Evolutionary conservation across 2,113 vertebrate species (phyloP), one percentile per base, ranked within the genome.

Genomic region (Poecile atricapillus): DNA sequence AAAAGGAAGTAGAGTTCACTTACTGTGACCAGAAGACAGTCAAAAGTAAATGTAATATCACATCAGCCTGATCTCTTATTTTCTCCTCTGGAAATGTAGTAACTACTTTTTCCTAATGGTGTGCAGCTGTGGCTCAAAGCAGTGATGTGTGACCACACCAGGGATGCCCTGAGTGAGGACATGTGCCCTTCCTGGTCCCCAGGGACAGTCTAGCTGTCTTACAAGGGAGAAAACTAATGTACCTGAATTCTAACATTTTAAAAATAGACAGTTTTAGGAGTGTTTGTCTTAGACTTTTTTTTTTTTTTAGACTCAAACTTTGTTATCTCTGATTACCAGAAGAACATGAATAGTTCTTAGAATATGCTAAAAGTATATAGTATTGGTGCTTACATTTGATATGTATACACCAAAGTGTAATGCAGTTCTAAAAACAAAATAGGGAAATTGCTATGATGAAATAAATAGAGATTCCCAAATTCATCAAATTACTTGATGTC

Each of bases 131-230:
- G 81, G 22, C 64, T 96, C 58, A 23, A 43, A 83, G 77, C 81
- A 69, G 46, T 50, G 50, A 79, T 49, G 49, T 76, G 67, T 85
- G 70, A 70, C 63, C 2, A 3, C 10, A 28, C 0, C 6, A 63
- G 27, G 43, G 19, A 52, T 0, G 1, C n/a, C 60, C 49, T 65
- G 37, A 67, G 23, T 27, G 67, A 73, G 87, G 62, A 87, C 4
- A 0, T 50, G 70, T 65, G 49, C 55, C 67, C 53, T 58, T 67
- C 43, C 62, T 62, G 24, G 8, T 76, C 74, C 46, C 55, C 31
- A 16, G 15, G 30, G 41, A 47, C 71, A 0, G 0, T 16, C 76
- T 79, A 2, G 0, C 23, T 17, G 24, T 84, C 60, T 84, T 41
- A 6, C 12, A 58, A 56, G 15, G 12, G 4, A 20, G 24, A 27